Conservation (phyloP, 2,113 vertebrate species). For the Etheostoma spectabile region DNA sequence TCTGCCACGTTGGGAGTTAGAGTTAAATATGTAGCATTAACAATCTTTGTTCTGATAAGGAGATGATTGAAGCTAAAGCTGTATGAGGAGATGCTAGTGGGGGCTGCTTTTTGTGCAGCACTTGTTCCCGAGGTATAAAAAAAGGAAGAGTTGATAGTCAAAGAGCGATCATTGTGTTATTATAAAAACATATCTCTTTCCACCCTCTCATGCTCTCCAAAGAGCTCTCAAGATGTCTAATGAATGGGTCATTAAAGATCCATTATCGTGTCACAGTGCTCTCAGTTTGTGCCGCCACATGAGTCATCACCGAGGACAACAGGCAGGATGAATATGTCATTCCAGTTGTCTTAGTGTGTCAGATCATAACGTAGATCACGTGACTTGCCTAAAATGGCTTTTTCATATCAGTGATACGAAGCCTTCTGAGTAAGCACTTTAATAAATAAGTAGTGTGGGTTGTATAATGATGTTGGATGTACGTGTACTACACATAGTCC, state of each 20-base stretch:
- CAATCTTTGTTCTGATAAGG: constrained; percentile 8
- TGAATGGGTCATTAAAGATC: constrained; percentile 46
- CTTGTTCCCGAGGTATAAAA: constrained; percentile 4
- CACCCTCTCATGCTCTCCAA: constrained; percentile 30
- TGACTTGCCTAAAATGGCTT: constrained; percentile 15
- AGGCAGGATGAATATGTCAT: neutral
- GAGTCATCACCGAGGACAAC: constrained; percentile 16
- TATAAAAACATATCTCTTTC: constrained; percentile 15
- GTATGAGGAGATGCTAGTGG: neutral
- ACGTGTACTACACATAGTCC: neutral
- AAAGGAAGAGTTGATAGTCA: constrained; percentile 2
- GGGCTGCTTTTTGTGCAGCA: neutral
- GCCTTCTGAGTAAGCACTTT: constrained; percentile 12
- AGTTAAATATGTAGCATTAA: neutral
- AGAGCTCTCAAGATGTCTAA: constrained; percentile 31
- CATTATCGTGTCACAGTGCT: constrained; percentile 40
- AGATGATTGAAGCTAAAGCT: neutral
- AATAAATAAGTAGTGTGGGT: neutral
- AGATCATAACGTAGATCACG: neutral
- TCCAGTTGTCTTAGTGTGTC: neutral
- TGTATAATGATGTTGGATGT: neutral
- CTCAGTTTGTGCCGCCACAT: constrained; percentile 5
- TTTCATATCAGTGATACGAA: constrained; percentile 11
- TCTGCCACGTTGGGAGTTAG: neutral
- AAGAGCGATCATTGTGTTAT: constrained; percentile 24